Evolutionary conservation across 2,888 invertebrate genomes (phyloP).

Genomic region (Tetranychus piercei): DNA sequence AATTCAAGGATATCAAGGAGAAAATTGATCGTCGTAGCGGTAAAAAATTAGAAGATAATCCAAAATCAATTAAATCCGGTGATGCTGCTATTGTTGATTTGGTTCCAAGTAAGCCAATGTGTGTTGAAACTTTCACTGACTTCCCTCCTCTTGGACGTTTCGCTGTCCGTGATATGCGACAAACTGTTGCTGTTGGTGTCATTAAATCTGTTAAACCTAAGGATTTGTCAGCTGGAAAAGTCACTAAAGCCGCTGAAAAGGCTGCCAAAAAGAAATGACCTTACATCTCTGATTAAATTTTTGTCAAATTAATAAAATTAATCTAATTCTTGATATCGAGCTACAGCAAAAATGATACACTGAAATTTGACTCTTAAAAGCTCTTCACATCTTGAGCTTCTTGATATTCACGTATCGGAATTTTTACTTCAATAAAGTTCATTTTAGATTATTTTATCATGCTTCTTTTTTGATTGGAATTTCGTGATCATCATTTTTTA

Average conservation of each 20-base stretch:
- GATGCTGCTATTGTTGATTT: constrained; percentile 88
- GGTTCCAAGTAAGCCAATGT: constrained; percentile 88
- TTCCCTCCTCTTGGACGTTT: constrained; percentile 92
- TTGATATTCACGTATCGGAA: too few species aligned
- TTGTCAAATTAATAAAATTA: too few species aligned
- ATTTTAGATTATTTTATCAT: too few species aligned
- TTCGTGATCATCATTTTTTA: too few species aligned
- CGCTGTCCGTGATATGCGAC: constrained; percentile 98
- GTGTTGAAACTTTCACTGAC: constrained; percentile 93
- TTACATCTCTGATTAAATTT: too few species aligned
- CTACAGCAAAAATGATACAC: too few species aligned
- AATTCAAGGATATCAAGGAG: constrained; percentile 94
- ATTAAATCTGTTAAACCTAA: constrained; percentile 55
- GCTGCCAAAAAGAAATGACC: constrained; percentile 83
- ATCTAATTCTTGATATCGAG: too few species aligned
- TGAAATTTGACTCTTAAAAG: too few species aligned
- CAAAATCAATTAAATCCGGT: constrained; percentile 87
- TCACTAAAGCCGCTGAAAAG: constrained; percentile 98
- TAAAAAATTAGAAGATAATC: constrained; percentile 45
- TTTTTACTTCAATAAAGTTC: too few species aligned
- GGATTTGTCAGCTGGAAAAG: constrained; percentile 71
- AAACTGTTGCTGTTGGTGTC: constrained; percentile 94
- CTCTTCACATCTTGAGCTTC: too few species aligned
- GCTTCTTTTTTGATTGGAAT: too few species aligned
- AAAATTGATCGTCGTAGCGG: constrained; percentile 98